These are phyloP conservation scores for Epizoanthus scotinus DNA, from an alignment of 92 coral and sea anemone species.

Conservation along the genomic window DNA sequence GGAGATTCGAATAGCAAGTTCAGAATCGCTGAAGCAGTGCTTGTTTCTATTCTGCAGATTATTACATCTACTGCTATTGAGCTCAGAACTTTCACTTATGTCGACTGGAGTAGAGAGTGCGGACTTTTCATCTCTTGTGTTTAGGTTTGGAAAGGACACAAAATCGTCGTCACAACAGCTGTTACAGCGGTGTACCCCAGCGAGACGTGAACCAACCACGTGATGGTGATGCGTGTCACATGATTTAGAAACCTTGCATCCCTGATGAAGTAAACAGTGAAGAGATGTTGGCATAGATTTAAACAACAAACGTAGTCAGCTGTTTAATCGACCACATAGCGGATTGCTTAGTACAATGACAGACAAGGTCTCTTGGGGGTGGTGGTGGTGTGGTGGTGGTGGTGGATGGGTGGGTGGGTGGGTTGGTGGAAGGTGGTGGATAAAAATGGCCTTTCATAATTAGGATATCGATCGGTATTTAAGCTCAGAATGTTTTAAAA, in stretches of 20 bases:
- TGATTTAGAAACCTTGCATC: constrained; percentile 8
- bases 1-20: constrained; percentile 38
- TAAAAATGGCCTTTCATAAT: no score
- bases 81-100: not conserved
- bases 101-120: not conserved
- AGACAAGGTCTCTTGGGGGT: no score
- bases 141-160: not conserved
- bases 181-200: constrained; percentile 49
- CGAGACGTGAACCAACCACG: constrained; percentile 56
- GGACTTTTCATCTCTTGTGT: not conserved
- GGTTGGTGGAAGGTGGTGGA: no score
- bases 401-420: no score
- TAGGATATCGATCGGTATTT: no score
- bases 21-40: constrained; percentile 63
- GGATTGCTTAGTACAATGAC: no score
- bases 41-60: constrained; percentile 33
- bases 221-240: constrained; percentile 38
- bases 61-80: not conserved
- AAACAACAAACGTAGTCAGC: no score
- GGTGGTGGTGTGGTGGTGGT: no score
- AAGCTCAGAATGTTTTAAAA: no score
- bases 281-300: not conserved
- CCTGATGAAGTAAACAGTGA: not conserved
- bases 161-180: constrained; percentile 43
- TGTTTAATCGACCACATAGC: no score